phyloP scores from a whole-genome alignment of 1,140 invertebrate species.

The Pantala flavescens region DNA sequence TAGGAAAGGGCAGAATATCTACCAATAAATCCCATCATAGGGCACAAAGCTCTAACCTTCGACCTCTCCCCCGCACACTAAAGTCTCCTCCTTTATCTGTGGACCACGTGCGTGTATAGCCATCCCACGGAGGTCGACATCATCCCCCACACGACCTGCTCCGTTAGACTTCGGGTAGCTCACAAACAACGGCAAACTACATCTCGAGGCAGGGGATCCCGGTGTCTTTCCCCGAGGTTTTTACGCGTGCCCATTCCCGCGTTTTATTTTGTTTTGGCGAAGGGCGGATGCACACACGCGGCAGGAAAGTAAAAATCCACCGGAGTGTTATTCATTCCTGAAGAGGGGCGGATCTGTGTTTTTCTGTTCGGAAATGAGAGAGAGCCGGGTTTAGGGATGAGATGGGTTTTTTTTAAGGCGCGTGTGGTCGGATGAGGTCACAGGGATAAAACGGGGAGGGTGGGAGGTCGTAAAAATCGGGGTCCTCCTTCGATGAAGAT shows the following conservation, averaged over 20 bases:
- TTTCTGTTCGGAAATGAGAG: slow-evolving; percentile 1
- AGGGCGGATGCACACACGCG: background rate
- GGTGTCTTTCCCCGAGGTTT: background rate
- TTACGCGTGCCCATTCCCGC: background rate
- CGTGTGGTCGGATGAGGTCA: background rate
- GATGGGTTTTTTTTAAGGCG: background rate
- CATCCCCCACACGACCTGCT: too few species aligned
- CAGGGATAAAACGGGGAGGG: background rate
- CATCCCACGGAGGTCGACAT: background rate
- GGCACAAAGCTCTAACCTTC: background rate
- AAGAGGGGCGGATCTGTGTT: background rate
- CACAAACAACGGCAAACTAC: too few species aligned
- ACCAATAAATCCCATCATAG: slow-evolving; percentile 9
- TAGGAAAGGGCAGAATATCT: background rate
- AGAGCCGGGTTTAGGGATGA: background rate
- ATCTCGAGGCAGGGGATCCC: background rate
- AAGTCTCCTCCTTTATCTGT: background rate
- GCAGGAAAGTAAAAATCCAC: background rate
- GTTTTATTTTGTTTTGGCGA: slow-evolving; percentile 1
- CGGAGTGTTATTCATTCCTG: background rate
- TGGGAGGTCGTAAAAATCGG: background rate
- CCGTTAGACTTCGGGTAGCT: too few species aligned
- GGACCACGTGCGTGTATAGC: background rate
- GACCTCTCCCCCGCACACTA: background rate
- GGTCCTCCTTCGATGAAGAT: background rate